Conservation (phyloP, 2,888 invertebrate genomes). For the Drosophila mulleri region DNA sequence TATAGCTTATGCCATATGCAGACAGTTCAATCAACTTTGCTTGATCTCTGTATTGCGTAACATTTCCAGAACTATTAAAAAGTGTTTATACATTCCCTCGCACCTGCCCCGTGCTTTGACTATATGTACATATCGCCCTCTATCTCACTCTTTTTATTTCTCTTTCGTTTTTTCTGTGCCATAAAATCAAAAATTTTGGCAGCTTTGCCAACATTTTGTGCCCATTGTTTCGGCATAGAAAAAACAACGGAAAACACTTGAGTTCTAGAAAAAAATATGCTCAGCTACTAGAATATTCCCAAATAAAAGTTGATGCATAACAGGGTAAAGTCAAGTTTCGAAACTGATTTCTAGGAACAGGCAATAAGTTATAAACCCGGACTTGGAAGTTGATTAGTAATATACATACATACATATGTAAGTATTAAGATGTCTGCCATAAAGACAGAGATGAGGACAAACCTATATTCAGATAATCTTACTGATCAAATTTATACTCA, state of each 20-base stretch:
- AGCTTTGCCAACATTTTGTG: conserved; percentile 50
- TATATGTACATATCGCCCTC: background rate
- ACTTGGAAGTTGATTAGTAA: background rate
- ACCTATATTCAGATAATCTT: background rate
- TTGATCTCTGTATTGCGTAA: conserved; percentile 4
- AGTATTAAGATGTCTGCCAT: background rate
- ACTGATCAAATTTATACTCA: background rate
- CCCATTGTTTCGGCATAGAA: conserved; percentile 44
- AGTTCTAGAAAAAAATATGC: conserved; percentile 1
- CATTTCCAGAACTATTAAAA: conserved; percentile 7
- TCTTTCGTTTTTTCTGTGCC: conserved; percentile 1
- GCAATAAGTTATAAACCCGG: background rate
- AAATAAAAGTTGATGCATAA: background rate
- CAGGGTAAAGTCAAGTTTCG: background rate
- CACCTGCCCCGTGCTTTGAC: background rate
- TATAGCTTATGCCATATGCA: background rate
- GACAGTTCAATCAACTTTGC: conserved; percentile 37
- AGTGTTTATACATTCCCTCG: background rate
- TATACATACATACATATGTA: too few relatives aligned
- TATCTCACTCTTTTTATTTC: background rate
- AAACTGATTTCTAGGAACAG: background rate
- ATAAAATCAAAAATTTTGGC: conserved; percentile 37
- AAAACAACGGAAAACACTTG: conserved; percentile 1
- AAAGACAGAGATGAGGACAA: background rate
- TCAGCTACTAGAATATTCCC: background rate